Percentiles rank a stretch among this genome's conserved stretches.
Conservation (phyloP, 2,797 vertebrate genomes). For the Triplophysa bombifrons region DNA sequence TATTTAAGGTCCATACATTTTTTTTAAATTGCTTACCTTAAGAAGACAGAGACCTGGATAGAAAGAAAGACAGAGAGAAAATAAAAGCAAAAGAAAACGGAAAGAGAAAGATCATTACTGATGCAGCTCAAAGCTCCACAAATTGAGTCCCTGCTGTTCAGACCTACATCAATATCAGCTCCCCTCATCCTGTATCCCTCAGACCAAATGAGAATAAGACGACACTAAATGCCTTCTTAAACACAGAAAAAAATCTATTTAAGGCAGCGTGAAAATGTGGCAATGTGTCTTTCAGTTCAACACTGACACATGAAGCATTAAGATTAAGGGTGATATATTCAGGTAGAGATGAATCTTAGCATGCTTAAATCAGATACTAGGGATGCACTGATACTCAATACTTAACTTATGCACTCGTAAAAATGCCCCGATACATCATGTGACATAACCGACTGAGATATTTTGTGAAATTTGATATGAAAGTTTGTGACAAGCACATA, state of each 20-base stretch:
- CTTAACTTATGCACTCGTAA: no score
- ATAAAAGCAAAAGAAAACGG: slow-evolving; percentile 2
- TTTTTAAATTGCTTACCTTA: not conserved
- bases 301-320: not conserved
- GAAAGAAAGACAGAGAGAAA: not conserved
- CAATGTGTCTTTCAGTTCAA: not conserved
- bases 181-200: slow-evolving; percentile 1
- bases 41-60: slow-evolving; percentile 5
- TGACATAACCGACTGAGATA: no score
- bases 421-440: no score
- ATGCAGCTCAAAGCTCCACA: slow-evolving; percentile 31
- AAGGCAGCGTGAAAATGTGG: not conserved
- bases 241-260: not conserved
- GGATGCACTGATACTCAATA: no score
- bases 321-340: not conserved
- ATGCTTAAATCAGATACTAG: no score
- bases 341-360: not conserved
- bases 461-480: no score
- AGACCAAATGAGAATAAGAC: not conserved
- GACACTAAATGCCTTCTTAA: slow-evolving; percentile 27
- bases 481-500: no score
- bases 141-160: slow-evolving; percentile 20
- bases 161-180: slow-evolving; percentile 25
- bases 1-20: not conserved
- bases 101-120: slow-evolving; percentile 36